Evolutionary conservation across 2,888 invertebrate genomes (phyloP), one percentile per base, ranked within the genome.

Genomic region (Drosophila bunnanda): DNA sequence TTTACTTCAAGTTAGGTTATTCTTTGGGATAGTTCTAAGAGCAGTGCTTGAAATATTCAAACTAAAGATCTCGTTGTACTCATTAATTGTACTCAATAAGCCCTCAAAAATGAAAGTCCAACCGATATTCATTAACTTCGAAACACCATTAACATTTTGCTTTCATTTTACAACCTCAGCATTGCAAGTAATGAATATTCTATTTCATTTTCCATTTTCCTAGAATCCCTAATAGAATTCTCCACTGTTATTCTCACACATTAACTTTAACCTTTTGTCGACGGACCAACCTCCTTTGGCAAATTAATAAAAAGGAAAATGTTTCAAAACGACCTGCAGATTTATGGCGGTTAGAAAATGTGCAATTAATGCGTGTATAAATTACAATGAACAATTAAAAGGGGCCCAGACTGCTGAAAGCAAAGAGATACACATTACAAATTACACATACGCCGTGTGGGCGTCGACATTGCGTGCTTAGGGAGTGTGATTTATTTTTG

Each of bases 401-500:
- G 43, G 39, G 20, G 2, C 36, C 38, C 36, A 56, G 69, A 46
- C 60, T 25, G 41, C 22, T 38, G 46, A 54, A 54, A 39, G 64
- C 43, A 3, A 0, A 28, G 32, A 38, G 17, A 54, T 25, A 59
- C 25, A 61, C 32, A 34, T 32, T 43, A 22, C 28, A 68, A 44
- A 77, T 77, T 65, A 65, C 73, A 68, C 76, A 77, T 77, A 76
- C 77, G 76, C 77, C 64, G 43, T 56, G 69, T 75, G 57, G 75
- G 75, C 76, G 87, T 72, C 80, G 84, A 86, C 81, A 75, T 82
- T 74, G 78, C 80, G 79, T 84, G 84, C 78, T 84, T 78, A 81
- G 73, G 78, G 77, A 48, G 81, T 72, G 79, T 86, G 84, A 88
- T 88, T 86, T 88, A 88, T 84, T 64, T 72, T 79, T 82, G 80